Percentiles rank a stretch among this genome's conserved stretches.
phyloP scores from a whole-genome alignment of 37 sponge, comb jelly and placozoan genomes.

The Haliclona indistincta region DNA sequence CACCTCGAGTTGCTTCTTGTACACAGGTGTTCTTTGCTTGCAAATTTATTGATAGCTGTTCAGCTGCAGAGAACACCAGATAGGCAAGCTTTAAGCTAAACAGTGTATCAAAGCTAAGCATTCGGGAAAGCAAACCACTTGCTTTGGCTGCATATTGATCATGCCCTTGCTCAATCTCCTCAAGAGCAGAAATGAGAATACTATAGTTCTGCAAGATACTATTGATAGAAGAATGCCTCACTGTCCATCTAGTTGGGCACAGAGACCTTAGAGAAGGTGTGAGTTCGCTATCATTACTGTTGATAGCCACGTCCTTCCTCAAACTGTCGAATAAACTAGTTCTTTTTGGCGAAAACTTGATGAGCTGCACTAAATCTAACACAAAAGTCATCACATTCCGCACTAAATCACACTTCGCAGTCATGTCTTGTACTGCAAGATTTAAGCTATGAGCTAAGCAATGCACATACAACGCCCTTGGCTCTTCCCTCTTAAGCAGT shows the following conservation, averaged over 20 bases:
- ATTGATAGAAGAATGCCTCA: constrained; percentile 17
- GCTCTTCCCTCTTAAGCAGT: constrained; percentile 2
- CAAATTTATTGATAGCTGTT: constrained; percentile 12
- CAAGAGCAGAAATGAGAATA: constrained; percentile 3
- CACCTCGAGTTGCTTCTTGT: constrained; percentile 33
- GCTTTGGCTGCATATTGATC: constrained; percentile 29
- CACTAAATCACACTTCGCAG: no score
- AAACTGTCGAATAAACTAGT: no score
- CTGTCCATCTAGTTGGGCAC: constrained; percentile 50
- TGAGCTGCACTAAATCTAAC: no score
- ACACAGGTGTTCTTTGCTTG: constrained; percentile 19
- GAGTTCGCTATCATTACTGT: no score
- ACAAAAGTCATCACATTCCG: no score
- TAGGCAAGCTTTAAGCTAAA: constrained; percentile 65
- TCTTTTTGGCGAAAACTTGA: no score
- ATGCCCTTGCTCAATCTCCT: constrained; percentile 7
- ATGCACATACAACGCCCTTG: constrained; percentile 1
- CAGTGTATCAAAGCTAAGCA: constrained; percentile 57
- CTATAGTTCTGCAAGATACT: constrained; percentile 35
- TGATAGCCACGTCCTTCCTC: no score
- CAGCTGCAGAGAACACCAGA: constrained; percentile 25
- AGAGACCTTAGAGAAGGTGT: constrained; percentile 28
- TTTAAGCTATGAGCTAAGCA: constrained; percentile 3
- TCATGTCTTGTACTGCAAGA: no score
- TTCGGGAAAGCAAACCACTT: constrained; percentile 8